phyloP scores from a whole-genome alignment of 1,140 invertebrate species.

The Gyrodactylus bullatarudis region DNA sequence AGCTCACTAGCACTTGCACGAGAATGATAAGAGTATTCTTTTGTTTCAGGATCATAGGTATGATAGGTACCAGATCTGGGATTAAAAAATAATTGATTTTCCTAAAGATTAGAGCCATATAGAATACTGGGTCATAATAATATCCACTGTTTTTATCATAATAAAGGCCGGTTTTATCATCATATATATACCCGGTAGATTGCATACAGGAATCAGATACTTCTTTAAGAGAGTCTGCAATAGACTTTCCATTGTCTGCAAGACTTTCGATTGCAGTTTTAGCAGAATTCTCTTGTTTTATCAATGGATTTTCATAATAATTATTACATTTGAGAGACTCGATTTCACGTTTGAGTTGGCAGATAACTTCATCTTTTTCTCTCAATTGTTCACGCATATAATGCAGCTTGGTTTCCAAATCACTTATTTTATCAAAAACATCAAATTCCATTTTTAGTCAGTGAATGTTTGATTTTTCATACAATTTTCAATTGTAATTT shows the following conservation, averaged over 20 bases:
- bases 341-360: background rate
- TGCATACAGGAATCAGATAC: background rate
- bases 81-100: slow-evolving; percentile 1
- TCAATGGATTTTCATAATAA: background rate
- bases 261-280: background rate
- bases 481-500: too few species aligned
- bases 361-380: background rate
- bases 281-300: background rate
- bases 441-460: background rate
- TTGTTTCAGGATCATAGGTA: background rate
- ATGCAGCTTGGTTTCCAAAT: background rate
- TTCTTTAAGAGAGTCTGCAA: background rate
- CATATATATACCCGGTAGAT: background rate
- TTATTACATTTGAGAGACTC: background rate
- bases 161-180: slow-evolving; percentile 4
- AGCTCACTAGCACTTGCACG: background rate
- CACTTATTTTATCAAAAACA: background rate
- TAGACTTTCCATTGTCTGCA: background rate
- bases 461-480: too few species aligned
- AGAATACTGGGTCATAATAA: slow-evolving; percentile 5
- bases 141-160: background rate
- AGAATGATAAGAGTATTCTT: slow-evolving; percentile 3
- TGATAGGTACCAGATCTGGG: background rate
- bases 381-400: background rate
- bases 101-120: background rate